These are phyloP conservation scores for Andinoacara biseriatus DNA, from an alignment of 2,113 vertebrate species.

Conservation along the genomic window DNA sequence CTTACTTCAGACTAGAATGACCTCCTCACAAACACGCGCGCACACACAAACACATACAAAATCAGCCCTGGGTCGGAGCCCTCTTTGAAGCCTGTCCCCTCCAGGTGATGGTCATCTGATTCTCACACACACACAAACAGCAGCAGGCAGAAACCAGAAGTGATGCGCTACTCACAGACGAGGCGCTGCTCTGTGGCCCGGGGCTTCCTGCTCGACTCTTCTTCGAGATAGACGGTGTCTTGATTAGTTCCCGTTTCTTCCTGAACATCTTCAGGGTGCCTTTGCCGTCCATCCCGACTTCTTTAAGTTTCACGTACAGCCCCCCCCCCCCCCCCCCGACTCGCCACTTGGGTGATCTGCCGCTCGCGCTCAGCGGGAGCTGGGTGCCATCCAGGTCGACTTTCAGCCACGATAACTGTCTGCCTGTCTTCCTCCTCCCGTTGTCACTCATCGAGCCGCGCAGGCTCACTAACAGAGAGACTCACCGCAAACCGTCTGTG, in stretches of 20 bases:
- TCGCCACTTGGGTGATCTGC: slow-evolving; percentile 69
- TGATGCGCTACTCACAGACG: slow-evolving; percentile 84
- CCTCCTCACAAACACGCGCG: not conserved
- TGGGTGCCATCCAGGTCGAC: slow-evolving; percentile 53
- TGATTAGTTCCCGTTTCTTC: slow-evolving; percentile 93
- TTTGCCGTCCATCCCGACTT: slow-evolving; percentile 72
- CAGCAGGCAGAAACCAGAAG: slow-evolving; percentile 56
- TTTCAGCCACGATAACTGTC: slow-evolving; percentile 53
- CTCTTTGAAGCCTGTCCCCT: slow-evolving; percentile 11
- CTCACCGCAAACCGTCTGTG: slow-evolving; percentile 55
- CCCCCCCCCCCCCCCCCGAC: slow-evolving; percentile 75
- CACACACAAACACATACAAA: not conserved
- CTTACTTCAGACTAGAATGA: not conserved
- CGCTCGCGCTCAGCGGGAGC: slow-evolving; percentile 47
- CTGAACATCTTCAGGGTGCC: slow-evolving; percentile 87
- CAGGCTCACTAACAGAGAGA: slow-evolving; percentile 63
- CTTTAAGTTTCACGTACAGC: slow-evolving; percentile 59
- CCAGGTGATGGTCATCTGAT: slow-evolving; percentile 50
- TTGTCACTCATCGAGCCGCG: slow-evolving; percentile 75
- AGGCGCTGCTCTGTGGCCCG: slow-evolving; percentile 77
- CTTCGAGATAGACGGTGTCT: slow-evolving; percentile 95
- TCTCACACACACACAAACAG: not conserved
- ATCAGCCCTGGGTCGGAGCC: no score
- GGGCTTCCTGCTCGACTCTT: slow-evolving; percentile 92
- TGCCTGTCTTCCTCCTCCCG: slow-evolving; percentile 60